These are phyloP conservation scores for Timema podura DNA, from an alignment of 2,888 invertebrate genomes.

Conservation along the genomic window DNA sequence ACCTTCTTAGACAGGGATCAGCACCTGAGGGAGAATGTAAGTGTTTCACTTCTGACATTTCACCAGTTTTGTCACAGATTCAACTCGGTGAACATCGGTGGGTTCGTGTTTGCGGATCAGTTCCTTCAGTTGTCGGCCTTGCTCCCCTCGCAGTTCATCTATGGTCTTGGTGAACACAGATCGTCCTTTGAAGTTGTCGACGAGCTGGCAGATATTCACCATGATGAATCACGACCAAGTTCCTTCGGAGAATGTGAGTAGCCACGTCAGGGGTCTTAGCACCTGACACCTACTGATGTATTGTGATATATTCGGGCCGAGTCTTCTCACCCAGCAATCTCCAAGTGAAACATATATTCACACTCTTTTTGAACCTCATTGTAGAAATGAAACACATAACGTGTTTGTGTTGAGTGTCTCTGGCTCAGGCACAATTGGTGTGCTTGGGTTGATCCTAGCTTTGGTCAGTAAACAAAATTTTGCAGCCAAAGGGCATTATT, in stretches of 20 bases:
- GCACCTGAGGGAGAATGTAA: slow-evolving; percentile 61
- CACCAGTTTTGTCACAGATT: too few relatives aligned
- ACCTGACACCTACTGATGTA: neutral
- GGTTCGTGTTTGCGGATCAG: slow-evolving; percentile 70
- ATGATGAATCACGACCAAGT: slow-evolving; percentile 65
- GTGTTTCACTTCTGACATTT: slow-evolving; percentile 33
- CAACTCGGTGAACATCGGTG: slow-evolving; percentile 61
- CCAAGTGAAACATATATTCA: too few relatives aligned
- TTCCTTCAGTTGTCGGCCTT: slow-evolving; percentile 63
- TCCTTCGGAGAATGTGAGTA: slow-evolving; percentile 61
- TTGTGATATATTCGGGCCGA: neutral
- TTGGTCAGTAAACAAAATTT: too few relatives aligned
- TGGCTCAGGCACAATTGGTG: too few relatives aligned
- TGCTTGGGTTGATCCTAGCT: too few relatives aligned
- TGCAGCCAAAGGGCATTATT: too few relatives aligned
- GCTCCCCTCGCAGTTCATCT: slow-evolving; percentile 60
- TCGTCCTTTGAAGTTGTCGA: slow-evolving; percentile 56
- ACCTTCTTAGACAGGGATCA: slow-evolving; percentile 68
- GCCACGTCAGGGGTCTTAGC: neutral
- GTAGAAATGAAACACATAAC: too few relatives aligned
- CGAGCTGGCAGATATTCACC: slow-evolving; percentile 64
- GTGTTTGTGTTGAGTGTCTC: too few relatives aligned
- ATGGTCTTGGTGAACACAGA: slow-evolving; percentile 72
- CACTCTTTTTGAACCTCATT: too few relatives aligned
- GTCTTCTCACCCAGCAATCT: neutral